Evolutionary conservation across 2,113 vertebrate species (phyloP).

Genomic region (Fregetta grallaria): DNA sequence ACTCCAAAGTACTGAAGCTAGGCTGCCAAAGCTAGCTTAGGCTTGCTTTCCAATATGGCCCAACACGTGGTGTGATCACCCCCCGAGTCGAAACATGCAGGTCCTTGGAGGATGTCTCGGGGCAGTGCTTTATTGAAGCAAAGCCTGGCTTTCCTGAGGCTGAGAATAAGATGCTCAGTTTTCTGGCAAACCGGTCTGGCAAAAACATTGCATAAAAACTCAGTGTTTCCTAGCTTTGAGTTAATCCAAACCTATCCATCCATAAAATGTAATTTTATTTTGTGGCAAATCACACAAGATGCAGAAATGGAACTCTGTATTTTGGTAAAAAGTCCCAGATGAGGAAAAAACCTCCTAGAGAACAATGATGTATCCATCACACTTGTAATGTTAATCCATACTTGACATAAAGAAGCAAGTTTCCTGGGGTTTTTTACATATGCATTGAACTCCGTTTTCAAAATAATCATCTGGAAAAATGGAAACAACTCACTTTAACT

Average conservation of each 20-base stretch:
- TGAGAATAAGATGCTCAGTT: background rate
- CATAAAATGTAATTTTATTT: background rate
- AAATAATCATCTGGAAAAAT: constrained; percentile 50
- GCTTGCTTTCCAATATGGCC: background rate
- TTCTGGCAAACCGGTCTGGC: background rate
- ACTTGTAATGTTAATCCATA: background rate
- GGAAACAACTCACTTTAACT: constrained; percentile 24
- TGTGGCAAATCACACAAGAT: background rate
- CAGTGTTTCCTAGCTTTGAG: background rate
- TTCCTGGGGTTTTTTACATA: background rate
- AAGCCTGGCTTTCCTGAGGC: background rate
- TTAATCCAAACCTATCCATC: background rate
- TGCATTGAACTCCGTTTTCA: background rate
- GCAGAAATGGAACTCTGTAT: background rate
- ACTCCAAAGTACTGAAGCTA: background rate
- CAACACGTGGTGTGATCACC: fast-evolving
- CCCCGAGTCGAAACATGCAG: background rate
- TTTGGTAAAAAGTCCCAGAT: background rate
- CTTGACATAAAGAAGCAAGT: background rate
- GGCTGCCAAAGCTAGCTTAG: background rate
- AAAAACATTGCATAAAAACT: background rate
- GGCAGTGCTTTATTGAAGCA: background rate
- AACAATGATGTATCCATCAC: background rate
- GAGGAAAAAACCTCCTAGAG: background rate
- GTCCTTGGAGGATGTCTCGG: background rate